Evolutionary conservation across 2,113 vertebrate genomes (phyloP), one percentile per base, ranked within the genome.

Genomic region (Anguilla rostrata): DNA sequence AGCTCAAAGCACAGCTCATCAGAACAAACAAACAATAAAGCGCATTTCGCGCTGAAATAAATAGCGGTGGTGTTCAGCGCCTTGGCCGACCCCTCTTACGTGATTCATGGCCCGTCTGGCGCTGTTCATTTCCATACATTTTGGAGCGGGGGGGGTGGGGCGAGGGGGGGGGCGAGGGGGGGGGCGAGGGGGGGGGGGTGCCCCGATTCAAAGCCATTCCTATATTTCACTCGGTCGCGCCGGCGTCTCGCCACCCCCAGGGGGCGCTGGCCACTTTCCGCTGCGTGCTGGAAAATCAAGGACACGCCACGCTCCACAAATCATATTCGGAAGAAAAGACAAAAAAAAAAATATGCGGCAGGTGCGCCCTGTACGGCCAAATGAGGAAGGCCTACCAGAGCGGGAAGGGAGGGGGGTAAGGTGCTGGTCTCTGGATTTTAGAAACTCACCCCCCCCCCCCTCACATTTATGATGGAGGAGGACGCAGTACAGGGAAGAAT

Each of bases 21-120:
- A 75, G n/a, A 75, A 75, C 71, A 75, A 75, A 75, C 71, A 75
- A 75, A 75, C 71, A 34, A 75, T 75, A 75, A 75, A 75, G 71
- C 71, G 34, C 11, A 34, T 75, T 75, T 75, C 9, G 26, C 5
- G n/a, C 5, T 1, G 5, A 75, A 75, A 75, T 75, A 75, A 75
- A 75, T 75, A 75, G 34, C 26, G 11, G 20, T 22, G 4, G 8
- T 12, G 57, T 60, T 60, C 14, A 2, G 8, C 2, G 71, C 71
- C 26, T 22, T 14, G 26, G 26, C 29, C 26, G 7, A 2, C 71
- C 71, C n/a, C 71, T 75, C 71, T 75, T n/a, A 34, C 34, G 11
- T 75, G n/a, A 75, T 75, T 75, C 71, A 75, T 12, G 26, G 71
- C 71, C n/a, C n/a, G 4, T 26, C 63, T 12, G 0, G 26, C 2